These are phyloP conservation scores for Aphelenchoides besseyi DNA, from an alignment of 1,140 invertebrate genomes.

Conservation along the genomic window DNA sequence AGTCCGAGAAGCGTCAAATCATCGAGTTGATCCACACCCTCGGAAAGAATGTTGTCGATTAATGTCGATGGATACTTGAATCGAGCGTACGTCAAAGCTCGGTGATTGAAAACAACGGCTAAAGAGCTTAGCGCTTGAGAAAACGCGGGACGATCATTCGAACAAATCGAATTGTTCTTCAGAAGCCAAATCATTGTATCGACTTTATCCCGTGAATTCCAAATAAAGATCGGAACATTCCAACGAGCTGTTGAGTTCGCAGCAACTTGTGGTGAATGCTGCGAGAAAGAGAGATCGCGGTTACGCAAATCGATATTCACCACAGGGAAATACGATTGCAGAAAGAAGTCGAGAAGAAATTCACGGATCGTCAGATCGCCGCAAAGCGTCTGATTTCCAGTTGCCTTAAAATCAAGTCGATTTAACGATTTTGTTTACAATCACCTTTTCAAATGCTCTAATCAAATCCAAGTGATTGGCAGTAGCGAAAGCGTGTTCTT, in stretches of 20 bases:
- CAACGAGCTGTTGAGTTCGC: neutral
- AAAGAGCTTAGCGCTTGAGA: neutral
- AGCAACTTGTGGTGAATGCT: neutral
- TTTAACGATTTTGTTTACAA: neutral
- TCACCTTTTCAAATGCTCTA: constrained; percentile 8
- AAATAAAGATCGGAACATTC: constrained; percentile 4
- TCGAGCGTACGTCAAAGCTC: neutral
- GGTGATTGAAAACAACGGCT: neutral
- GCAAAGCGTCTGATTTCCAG: neutral
- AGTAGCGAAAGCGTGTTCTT: neutral
- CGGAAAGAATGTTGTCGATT: neutral
- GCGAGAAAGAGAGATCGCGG: neutral
- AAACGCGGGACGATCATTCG: neutral
- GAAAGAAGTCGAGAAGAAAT: neutral
- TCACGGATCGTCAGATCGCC: constrained; percentile 6
- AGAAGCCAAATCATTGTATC: neutral
- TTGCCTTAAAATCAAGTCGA: neutral
- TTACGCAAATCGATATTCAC: neutral
- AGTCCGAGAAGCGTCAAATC: neutral
- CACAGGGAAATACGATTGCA: neutral
- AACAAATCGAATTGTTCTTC: neutral
- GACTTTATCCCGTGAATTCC: neutral
- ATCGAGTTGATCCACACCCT: no score
- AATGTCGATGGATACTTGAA: neutral
- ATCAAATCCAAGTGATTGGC: constrained; percentile 4